Conservation (phyloP, 2,797 vertebrate genomes). For the Acomys russatus region DNA sequence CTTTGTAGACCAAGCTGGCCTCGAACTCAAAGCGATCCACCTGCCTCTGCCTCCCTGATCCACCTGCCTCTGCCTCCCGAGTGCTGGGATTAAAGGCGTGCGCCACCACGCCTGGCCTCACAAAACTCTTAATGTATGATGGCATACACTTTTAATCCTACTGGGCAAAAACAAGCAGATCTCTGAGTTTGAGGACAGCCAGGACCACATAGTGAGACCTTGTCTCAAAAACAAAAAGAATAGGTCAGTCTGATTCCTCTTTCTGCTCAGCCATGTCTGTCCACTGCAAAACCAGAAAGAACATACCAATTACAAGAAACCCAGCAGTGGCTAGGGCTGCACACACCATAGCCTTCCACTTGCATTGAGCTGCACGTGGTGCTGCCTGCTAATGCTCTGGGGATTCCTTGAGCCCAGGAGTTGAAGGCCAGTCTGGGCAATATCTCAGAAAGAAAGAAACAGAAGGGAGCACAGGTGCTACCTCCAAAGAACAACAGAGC, state of each 20-base stretch:
- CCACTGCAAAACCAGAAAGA: neutral
- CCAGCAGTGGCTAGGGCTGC: neutral
- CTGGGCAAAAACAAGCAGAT: neutral
- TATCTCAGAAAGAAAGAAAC: neutral
- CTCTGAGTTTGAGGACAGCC: neutral
- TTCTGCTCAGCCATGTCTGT: too few relatives aligned
- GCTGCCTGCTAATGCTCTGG: neutral
- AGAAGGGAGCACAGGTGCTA: neutral
- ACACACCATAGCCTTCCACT: neutral
- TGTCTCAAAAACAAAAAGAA: neutral
- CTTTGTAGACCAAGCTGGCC: too few relatives aligned
- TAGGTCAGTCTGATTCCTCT: too few relatives aligned
- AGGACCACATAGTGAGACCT: neutral
- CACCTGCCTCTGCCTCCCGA: too few relatives aligned
- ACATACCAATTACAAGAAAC: neutral
- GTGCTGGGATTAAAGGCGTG: too few relatives aligned
- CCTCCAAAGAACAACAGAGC: neutral
- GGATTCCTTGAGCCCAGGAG: neutral
- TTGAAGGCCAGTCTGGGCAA: neutral
- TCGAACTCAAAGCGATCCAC: too few relatives aligned
- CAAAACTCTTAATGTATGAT: neutral
- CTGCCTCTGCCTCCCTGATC: too few relatives aligned
- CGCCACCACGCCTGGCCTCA: neutral
- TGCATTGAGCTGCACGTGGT: neutral
- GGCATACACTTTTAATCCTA: neutral